These are phyloP conservation scores for Volucella bombylans DNA, from an alignment of 2,888 invertebrate species.

Conservation along the genomic window DNA sequence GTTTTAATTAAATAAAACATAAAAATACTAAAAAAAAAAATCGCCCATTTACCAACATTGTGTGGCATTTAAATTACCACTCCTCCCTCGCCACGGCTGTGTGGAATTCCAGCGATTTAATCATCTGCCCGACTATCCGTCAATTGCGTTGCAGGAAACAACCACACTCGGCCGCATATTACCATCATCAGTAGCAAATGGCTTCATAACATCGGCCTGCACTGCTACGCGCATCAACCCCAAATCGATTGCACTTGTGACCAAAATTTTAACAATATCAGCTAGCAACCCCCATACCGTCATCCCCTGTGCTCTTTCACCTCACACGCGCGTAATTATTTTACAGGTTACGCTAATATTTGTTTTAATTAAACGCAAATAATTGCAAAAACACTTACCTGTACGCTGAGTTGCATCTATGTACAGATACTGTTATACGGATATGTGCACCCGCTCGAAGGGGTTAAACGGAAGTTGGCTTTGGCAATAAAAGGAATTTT, in stretches of 20 bases:
- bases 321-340: constrained; percentile 41
- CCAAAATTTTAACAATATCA: constrained; percentile 67
- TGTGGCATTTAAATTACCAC: not conserved
- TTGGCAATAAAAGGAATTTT: constrained; percentile 8
- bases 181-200: constrained; percentile 12
- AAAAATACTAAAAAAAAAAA: not conserved
- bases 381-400: constrained; percentile 46
- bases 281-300: not conserved
- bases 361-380: constrained; percentile 72
- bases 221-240: constrained; percentile 1
- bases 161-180: constrained; percentile 28
- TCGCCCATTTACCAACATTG: not conserved
- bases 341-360: constrained; percentile 61
- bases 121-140: constrained; percentile 38
- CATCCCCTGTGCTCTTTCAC: too few species aligned
- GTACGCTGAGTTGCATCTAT: not conserved
- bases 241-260: constrained; percentile 48
- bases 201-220: constrained; percentile 8
- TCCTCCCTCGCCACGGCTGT: not conserved
- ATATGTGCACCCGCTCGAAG: too few species aligned
- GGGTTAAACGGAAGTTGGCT: too few species aligned
- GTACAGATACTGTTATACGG: too few species aligned
- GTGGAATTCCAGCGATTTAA: constrained; percentile 54
- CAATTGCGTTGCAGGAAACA: constrained; percentile 17
- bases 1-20: not conserved